Conservation (phyloP, 2,888 invertebrate species). For the Cyrtodaria siliqua region DNA sequence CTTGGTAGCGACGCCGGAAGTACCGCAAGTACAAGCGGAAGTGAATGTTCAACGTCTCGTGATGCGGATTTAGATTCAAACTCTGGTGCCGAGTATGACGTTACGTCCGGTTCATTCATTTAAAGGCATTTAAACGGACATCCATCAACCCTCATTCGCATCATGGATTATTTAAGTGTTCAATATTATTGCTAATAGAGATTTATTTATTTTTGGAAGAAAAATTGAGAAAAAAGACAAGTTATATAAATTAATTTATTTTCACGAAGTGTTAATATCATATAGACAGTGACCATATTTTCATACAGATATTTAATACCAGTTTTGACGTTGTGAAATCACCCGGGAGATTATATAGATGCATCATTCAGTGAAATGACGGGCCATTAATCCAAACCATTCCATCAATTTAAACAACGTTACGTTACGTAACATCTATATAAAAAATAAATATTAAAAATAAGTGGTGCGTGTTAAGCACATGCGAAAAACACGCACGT, state of each 20-base stretch:
- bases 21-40: slow-evolving; percentile 51
- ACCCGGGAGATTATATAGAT: background rate
- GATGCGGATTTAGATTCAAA: slow-evolving; percentile 60
- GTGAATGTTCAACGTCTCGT: slow-evolving; percentile 47
- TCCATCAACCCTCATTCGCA: background rate
- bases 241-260: slow-evolving; percentile 9
- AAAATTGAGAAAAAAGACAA: slow-evolving; percentile 9
- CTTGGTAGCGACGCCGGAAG: slow-evolving; percentile 46
- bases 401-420: background rate
- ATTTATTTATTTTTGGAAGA: slow-evolving; percentile 38
- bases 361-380: background rate
- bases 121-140: background rate
- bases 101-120: slow-evolving; percentile 19
- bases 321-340: background rate
- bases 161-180: too few species aligned
- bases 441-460: too few species aligned
- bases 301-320: background rate
- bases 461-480: background rate
- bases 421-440: too few species aligned
- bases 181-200: background rate
- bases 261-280: background rate
- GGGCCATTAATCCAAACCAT: background rate
- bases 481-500: background rate
- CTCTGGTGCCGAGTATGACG: slow-evolving; percentile 58
- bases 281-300: background rate